Base-by-base conservation (phyloP, 2,888 invertebrate species). In the Heliconius charithonia region DNA sequence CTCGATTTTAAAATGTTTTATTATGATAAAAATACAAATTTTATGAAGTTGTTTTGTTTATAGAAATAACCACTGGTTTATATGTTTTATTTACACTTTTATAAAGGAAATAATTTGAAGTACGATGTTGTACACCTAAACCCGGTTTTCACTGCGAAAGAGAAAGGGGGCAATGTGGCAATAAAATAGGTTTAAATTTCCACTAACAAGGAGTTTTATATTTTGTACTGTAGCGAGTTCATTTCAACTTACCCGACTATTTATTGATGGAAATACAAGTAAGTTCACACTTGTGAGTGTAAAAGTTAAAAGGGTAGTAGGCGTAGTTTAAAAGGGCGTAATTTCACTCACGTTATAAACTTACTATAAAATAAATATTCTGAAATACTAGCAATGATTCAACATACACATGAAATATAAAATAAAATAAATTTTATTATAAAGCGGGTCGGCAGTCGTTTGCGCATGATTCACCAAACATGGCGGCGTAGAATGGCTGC, bases 391-490 rank as follows among this genome's bases (percentile, higher is more conserved):
- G 4, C 22, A 22, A 63, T 79, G 77, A 83, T 79, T 78, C 77
- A 71, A 51, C 45, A 66, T 56, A 72, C 69, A 67, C 37, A 45
- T n/a, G 73, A 69, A 76, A 22, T 45, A 76, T 51, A 72, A 80
- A 81, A 51, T 62, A 29, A 73, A 81, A 83, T 82, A 85, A 83
- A 82, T 79, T 83, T 81, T 37, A 25, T 83, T 81, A 37, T 37
- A 63, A 27, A 76, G 62, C 76, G 82, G 76, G 82, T 81, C 70
- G 65, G 32, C n/a, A 56, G 66, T 45, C 45, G 74, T 67, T 67
- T 72, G 78, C 67, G 83, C 82, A 83, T 89, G 86, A 86, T 85
- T 87, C 88, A 88, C 82, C 80, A 85, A 87, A 85, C 75, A 88
- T 88, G 87, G 88, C 88, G 79, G 79, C 83, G 12, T 12, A 27